Evolutionary conservation across 2,888 invertebrate genomes (phyloP), one percentile per base, ranked within the genome.

Genomic region (Ctena decussata): DNA sequence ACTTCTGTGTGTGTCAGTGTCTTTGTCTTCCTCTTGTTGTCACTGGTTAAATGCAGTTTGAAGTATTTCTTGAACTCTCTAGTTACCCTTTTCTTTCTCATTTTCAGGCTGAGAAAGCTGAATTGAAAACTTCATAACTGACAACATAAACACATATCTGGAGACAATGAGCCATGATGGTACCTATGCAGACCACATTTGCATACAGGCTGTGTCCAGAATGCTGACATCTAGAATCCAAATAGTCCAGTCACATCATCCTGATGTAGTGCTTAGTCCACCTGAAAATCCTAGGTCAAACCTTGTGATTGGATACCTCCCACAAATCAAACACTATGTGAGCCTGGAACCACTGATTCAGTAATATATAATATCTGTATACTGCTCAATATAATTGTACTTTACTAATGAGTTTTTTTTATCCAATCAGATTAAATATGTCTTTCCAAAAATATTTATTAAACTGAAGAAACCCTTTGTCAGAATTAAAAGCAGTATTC

Each of bases 281-380:
- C 6, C 12, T 15, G 27, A 27, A 57, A 24, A 57, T 57, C 57
- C 57, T 27, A 24, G 57, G n/a, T 24, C 27, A 11, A 46, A 3
- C 11, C n/a, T 81, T 32, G 75, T 69, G n/a, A 21, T 70, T 30
- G 81, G 81, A 0, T 76, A 81, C 41, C n/a, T 81, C 15, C 81
- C 76, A 69, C 75, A 76, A 35, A 15, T 76, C 0, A 53, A 81
- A 41, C 81, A 81, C n/a, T 76, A 81, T 39, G 81, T 81, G 11
- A 81, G 81, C 27, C 24, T 81, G 24, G 76, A 81, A 41, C 81
- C 81, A 27, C 1, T 44, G 30, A 32, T 44, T n/a, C 39, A 32
- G 77, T 77, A 69, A n/a, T n/a, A n/a, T n/a, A n/a, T n/a, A n/a
- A n/a, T n/a, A n/a, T n/a, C n/a, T n/a, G n/a, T n/a, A n/a, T n/a